Base-by-base conservation (phyloP, 35 echinoderm and acorn worm genomes). In the Heliocidaris tuberculata region DNA sequence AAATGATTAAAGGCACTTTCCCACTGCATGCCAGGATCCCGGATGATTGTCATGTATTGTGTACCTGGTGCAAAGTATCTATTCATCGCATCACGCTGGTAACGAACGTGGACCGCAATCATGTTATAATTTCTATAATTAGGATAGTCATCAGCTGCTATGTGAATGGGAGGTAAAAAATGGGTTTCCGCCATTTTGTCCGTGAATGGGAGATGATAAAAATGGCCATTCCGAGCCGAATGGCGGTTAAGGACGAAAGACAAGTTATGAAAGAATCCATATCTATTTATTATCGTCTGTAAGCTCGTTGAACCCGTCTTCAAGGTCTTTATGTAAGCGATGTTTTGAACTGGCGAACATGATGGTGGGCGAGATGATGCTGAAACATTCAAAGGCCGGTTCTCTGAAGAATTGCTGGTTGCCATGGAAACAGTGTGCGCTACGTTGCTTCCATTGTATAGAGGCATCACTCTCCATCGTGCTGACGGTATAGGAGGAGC, bases 71-170 rank as follows among this genome's bases (percentile, higher is more conserved):
- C 15, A 70, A 94, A 65, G 10, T 47, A 54, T 32, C 42, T 85
- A 0, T 88, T 24, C 94, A 95, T 95, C 27, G 35, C 32, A 27
- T 17, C 2, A 85, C 85, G 65, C 17, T 88, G 27, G 47, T 48
- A 95, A 17, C 94, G 31, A 21, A 88, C 71, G 16, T 95, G 94
- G 30, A 49, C 85, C 29, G 85, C 52, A 6, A 95, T 49, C 78
- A 95, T 88, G 49, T 95, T 47, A n/a, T 88, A 95, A 31, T 86
- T 95, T 35, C 47, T 94, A 94, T 47, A 65, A 29, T 94, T 48
- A 19, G 60, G 59, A 59, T 94, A 65, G 71, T 94, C 87, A 89
- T 24, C 32, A 21, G 19, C 65, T 27, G 21, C 65, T 7, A 78
- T 16, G 88, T 19, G 48, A 21, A 50, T 42, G 31, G 32, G 32